Evolutionary conservation across 1,140 invertebrate species (phyloP).

Genomic region (Homarus americanus): DNA sequence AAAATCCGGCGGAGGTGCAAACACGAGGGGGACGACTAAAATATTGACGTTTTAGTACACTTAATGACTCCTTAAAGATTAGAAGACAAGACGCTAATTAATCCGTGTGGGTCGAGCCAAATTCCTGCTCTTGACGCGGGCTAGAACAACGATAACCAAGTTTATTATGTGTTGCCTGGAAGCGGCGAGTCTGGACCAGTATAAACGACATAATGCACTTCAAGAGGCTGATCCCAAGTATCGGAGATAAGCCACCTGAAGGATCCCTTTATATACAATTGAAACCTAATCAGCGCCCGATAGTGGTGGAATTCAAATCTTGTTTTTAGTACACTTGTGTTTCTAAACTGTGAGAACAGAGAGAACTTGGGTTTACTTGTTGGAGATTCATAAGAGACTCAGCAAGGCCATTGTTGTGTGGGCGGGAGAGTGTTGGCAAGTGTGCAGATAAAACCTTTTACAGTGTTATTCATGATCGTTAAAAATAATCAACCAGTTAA

Average conservation of each 20-base stretch:
- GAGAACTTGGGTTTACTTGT: slow-evolving; percentile 1
- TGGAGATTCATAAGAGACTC: background rate
- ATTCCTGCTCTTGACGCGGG: background rate
- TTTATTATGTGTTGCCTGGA: background rate
- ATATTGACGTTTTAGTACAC: background rate
- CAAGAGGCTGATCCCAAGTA: slow-evolving; percentile 37
- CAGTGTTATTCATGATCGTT: no score
- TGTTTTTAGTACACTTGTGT: slow-evolving; percentile 40
- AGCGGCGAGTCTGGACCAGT: background rate
- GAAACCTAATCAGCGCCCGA: slow-evolving; percentile 54
- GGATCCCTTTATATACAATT: slow-evolving; percentile 53
- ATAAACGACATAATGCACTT: slow-evolving; percentile 19
- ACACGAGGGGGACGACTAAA: background rate
- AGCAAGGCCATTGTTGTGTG: background rate
- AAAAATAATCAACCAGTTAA: no score
- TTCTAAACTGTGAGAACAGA: slow-evolving; percentile 21
- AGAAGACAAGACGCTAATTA: background rate
- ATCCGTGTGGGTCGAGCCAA: background rate
- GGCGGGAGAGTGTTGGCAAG: background rate
- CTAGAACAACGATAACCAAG: slow-evolving; percentile 11
- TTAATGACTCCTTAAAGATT: slow-evolving; percentile 3
- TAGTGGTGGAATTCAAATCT: slow-evolving; percentile 54
- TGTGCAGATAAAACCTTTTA: no score
- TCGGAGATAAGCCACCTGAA: slow-evolving; percentile 29
- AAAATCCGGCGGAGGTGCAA: no score